phyloP scores from a whole-genome alignment of 2,888 invertebrate species.

The Polydrusus cervinus region DNA sequence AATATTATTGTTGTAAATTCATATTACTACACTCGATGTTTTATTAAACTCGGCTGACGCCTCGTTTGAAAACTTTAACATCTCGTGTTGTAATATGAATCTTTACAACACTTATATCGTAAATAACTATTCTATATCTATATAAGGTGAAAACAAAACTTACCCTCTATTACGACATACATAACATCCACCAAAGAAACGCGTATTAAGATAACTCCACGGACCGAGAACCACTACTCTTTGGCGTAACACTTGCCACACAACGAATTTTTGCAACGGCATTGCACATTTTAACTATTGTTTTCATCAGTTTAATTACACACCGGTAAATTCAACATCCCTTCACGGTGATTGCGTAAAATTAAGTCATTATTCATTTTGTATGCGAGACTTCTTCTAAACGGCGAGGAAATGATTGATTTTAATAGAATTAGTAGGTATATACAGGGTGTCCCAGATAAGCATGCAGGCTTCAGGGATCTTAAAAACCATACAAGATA shows the following conservation, averaged over 20 bases:
- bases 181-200: constrained; percentile 51
- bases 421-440: neutral
- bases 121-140: no score
- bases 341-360: constrained; percentile 29
- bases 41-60: no score
- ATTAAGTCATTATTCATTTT: constrained; percentile 9
- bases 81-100: no score
- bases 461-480: no score
- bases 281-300: constrained; percentile 51
- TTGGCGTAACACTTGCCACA: constrained; percentile 36
- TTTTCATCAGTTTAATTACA: constrained; percentile 43
- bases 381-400: constrained; percentile 23
- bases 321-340: constrained; percentile 39
- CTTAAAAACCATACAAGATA: no score
- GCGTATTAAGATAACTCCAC: constrained; percentile 46
- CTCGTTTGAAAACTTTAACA: no score
- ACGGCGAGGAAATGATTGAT: neutral
- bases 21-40: no score
- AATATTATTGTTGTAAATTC: no score
- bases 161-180: constrained; percentile 56
- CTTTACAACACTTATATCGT: no score
- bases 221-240: constrained; percentile 24
- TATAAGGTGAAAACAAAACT: neutral
- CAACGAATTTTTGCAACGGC: constrained; percentile 44
- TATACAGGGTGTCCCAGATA: no score